Base-by-base conservation (phyloP, 2,113 vertebrate species). In the Chlamydotis undulata region DNA sequence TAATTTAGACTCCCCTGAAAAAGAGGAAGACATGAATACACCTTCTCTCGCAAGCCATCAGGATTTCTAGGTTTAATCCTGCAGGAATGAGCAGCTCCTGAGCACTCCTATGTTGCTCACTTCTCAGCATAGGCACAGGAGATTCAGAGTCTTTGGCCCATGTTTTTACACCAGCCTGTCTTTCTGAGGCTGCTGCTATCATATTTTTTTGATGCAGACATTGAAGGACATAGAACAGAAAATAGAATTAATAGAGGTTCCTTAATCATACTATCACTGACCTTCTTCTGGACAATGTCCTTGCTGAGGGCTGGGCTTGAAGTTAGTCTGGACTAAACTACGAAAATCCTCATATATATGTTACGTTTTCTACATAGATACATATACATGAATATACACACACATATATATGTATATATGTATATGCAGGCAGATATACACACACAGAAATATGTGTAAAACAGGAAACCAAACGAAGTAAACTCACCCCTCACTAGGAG, bases 1-100 rank as follows among this genome's bases (percentile, higher is more conserved):
- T 83, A 80, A 92, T 93, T 95, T 89, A 92, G 80, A 83, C 45
- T 87, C 80, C 90, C 29, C 49, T 93, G 77, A 84, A 95, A 90
- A 83, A 89, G 49, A 89, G 52, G 39, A 90, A 95, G 43, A 82
- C 69, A 81, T 83, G 8, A 87, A 89, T 74, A 60, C 26, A 43
- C 35, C 18, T 45, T 64, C 22, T 77, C 43, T 88, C 71, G 76
- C n/a, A 94, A 78, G 28, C 57, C 77, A 53, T 64, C 43, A 90
- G 82, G 35, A 75, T 67, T 56, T 93, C 74, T 56, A 78, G 35
- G 50, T 84, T 81, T 69, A 61, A 24, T 79, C 64, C 53, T 83
- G 49, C 64, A 78, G 60, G 78, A 90, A 80, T 14, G 33, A 77
- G 47, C 50, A 77, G 28, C 8, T 87, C 41, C 65, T 57, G 70